phyloP scores from a whole-genome alignment of 2,888 invertebrate genomes.

The Leptopilina syphax region DNA sequence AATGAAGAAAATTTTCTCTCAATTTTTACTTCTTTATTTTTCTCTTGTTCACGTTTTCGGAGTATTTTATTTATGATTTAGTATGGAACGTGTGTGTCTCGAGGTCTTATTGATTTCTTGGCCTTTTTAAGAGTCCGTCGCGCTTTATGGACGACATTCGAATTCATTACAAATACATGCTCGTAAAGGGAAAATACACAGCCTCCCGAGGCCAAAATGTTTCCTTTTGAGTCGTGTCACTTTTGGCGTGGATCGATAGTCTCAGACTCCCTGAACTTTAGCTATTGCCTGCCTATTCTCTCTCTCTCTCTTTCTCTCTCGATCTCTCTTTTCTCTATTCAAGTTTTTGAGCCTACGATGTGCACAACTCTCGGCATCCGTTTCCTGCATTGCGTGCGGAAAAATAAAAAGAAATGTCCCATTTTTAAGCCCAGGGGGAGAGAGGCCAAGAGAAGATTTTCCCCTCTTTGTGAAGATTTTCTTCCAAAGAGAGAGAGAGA shows the following conservation, averaged over 20 bases:
- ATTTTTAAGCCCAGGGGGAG: too few relatives aligned
- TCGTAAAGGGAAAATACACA: constrained; percentile 4
- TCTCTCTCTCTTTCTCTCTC: background rate
- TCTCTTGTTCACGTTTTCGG: background rate
- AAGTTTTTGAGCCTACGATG: background rate
- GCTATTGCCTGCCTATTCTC: constrained; percentile 21
- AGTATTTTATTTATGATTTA: too few relatives aligned
- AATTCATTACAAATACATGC: constrained; percentile 33
- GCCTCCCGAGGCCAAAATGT: constrained; percentile 29
- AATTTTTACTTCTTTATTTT: background rate
- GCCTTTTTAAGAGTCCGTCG: background rate
- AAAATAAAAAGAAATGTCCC: too few relatives aligned
- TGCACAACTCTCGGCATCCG: too few relatives aligned
- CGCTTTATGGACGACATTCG: constrained; percentile 22
- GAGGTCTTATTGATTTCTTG: constrained; percentile 19
- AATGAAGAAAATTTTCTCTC: background rate
- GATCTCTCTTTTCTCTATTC: background rate
- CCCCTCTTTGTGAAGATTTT: too few relatives aligned
- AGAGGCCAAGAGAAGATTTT: too few relatives aligned
- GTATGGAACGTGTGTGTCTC: background rate
- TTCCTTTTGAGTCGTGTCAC: constrained; percentile 28
- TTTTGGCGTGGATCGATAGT: constrained; percentile 32
- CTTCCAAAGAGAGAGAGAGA: too few relatives aligned
- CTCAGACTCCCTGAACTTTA: constrained; percentile 25
- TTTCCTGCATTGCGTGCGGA: too few relatives aligned